Base-by-base conservation (phyloP, 2,888 invertebrate species). In the Schizaphis graminum region DNA sequence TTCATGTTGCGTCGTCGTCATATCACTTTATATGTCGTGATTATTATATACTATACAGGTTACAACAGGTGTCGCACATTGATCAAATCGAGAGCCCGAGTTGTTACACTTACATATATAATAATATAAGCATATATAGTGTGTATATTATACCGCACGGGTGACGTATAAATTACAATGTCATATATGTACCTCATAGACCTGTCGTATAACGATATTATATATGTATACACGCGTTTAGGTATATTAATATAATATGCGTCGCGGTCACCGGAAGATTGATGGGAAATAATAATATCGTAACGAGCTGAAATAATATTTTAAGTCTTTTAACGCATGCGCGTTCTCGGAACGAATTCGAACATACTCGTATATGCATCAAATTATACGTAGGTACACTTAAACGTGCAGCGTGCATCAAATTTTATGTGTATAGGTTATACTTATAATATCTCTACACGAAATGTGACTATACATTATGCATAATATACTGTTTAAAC, bases 201-300 rank as follows among this genome's bases (percentile, higher is more conserved):
- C 77, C 77, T 41, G 21, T 77, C 21, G 77, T 35, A 21, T 77
- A 77, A 77, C 26, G 7, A 21, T 35, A 35, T 77, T 47, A 21
- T 35, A 35, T 35, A 35, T 16, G 5, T 8, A 77, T 35, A 35
- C 21, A 10, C 21, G 35, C 21, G 21, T 77, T 77, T 77, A 77
- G 26, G 77, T 35, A 21, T 41, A 41, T 41, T 77, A 77, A 13
- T 77, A 77, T 53, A 53, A 53, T 77, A 35, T 8, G 35, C 35
- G 77, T 57, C 53, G 21, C 26, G 28, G 89, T 57, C 53, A 10
- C 26, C 28, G 89, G 57, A 57, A 89, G 89, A 89, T 89, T 56
- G 89, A 89, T 89, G 89, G 89, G 28, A 56, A 89, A 89, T 41
- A 56, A 61, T 57, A 57, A 57, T 89, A 28, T 77, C 77, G 77